Evolutionary conservation across 2,888 invertebrate genomes (phyloP).

Genomic region (Parnassius apollo): DNA sequence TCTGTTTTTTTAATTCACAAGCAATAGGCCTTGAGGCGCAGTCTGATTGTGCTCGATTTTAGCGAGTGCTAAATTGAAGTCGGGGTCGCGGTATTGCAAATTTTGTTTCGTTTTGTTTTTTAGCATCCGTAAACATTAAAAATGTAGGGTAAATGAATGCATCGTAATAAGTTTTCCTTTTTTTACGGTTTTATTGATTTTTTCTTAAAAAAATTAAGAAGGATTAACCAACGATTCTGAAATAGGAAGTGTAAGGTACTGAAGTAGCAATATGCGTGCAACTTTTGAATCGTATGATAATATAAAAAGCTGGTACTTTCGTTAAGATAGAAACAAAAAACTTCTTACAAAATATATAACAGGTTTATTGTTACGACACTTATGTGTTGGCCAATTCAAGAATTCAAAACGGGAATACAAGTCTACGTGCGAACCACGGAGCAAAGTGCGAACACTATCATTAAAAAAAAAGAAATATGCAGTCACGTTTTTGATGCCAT

Average conservation of each 20-base stretch:
- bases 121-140: too few relatives aligned
- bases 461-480: conserved; percentile 12
- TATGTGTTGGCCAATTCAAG: conserved; percentile 15
- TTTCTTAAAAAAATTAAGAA: too few relatives aligned
- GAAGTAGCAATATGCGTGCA: too few relatives aligned
- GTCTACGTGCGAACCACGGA: not conserved
- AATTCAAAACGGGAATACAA: conserved; percentile 20
- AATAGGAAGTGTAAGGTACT: too few relatives aligned
- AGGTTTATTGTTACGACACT: conserved; percentile 32
- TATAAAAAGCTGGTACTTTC: conserved; percentile 4
- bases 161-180: too few relatives aligned
- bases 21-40: conserved; percentile 51
- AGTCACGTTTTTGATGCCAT: not conserved
- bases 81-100: conserved; percentile 45
- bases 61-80: conserved; percentile 51
- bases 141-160: too few relatives aligned
- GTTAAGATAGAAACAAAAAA: conserved; percentile 25
- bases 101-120: conserved; percentile 26
- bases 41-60: conserved; percentile 46
- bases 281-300: too few relatives aligned
- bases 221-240: too few relatives aligned
- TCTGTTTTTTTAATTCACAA: conserved; percentile 52
- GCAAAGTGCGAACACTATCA: not conserved
- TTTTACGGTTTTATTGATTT: too few relatives aligned
- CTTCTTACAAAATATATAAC: conserved; percentile 29